Conservation (phyloP, 2,113 vertebrate genomes). For the Rhinopithecus roxellana region DNA sequence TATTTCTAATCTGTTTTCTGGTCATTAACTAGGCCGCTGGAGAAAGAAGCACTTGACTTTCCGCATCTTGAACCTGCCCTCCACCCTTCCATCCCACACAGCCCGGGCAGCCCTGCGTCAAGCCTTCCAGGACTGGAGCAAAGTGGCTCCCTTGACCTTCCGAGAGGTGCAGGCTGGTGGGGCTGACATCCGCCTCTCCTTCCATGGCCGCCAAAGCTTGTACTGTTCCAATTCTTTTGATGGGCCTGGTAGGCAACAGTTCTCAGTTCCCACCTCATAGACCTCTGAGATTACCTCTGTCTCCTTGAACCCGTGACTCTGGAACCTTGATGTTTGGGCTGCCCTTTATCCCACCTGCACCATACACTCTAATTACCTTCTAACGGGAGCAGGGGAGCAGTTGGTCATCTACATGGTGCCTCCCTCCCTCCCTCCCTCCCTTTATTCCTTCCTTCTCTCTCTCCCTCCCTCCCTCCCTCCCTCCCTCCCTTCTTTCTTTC, state of each 20-base stretch:
- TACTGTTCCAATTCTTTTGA: slow-evolving; percentile 82
- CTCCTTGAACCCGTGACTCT: background rate
- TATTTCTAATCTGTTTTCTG: slow-evolving; percentile 41
- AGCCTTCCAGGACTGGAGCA: slow-evolving; percentile 92
- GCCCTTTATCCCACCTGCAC: background rate
- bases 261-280: background rate
- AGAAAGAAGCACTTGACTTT: slow-evolving; percentile 90
- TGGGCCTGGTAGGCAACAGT: slow-evolving; percentile 78
- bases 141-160: slow-evolving; percentile 86
- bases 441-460: background rate
- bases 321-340: background rate
- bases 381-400: background rate
- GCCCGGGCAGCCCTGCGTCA: slow-evolving; percentile 83
- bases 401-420: background rate
- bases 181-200: slow-evolving; percentile 90
- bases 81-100: slow-evolving; percentile 81
- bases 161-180: slow-evolving; percentile 84
- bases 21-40: slow-evolving; percentile 86
- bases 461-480: background rate
- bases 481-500: background rate
- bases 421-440: background rate
- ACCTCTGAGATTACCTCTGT: background rate
- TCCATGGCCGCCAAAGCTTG: slow-evolving; percentile 81
- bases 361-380: background rate
- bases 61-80: slow-evolving; percentile 88